Base-by-base conservation (phyloP, 2,113 vertebrate genomes). In the Aphyosemion australe region DNA sequence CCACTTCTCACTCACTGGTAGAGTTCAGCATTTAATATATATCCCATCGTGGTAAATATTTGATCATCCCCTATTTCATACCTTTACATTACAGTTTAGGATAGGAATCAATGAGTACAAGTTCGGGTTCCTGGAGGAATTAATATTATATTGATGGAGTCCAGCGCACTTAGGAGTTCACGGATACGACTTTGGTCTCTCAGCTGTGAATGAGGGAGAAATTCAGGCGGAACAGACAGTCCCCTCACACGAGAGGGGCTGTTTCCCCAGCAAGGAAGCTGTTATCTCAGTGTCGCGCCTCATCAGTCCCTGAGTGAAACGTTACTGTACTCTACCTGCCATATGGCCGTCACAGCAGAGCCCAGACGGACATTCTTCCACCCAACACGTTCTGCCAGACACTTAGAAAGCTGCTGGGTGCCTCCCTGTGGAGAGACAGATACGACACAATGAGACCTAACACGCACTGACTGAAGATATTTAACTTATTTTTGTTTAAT, bases 351-450 rank as follows among this genome's bases (percentile, higher is more conserved):
- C 82, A 93, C 92, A 42, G 88, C 84, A 14, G 87, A 88, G 59
- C 80, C 80, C 83, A 91, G 78, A 5, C 80, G 85, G 78, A 93
- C 83, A 31, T 80, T 85, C 73, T 89, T 80, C 70, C 75, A 57
- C 64, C 91, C 92, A 18, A 91, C 69, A 26, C 61, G 73, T 34
- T 93, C 86, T n/a, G 84, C 88, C 74, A 93, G 76, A 64, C 78
- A 50, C 80, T 90, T 73, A 1, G 88, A 93, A 82, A 93, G 90
- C 87, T 92, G 91, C 61, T 91, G 90, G 74, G 88, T 85, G 85
- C 93, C 93, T 66, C 92, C 91, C 92, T 93, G 90, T 89, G 90
- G 90, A 87, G 69, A 81, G 56, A 86, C 61, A 67, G 21, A 74
- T 53, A 82, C 80, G 62, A 65, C 70, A 79, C 16, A 8, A 45